Conservation (phyloP, 2,888 invertebrate genomes). For the Parnassius mnemosyne region DNA sequence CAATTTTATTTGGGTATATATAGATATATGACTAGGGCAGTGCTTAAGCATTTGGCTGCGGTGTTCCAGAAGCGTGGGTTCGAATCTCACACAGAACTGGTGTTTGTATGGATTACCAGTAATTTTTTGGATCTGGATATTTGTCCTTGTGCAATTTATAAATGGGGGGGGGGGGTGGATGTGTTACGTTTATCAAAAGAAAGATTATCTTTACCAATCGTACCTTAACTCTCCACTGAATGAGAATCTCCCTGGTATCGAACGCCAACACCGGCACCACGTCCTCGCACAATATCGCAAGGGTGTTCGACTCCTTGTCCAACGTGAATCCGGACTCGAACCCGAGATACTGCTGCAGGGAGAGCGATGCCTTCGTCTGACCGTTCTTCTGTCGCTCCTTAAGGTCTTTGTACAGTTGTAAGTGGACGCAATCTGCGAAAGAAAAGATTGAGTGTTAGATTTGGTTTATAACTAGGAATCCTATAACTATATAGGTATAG, state of each 20-base stretch:
- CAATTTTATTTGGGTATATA: no score
- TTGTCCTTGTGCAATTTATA: no score
- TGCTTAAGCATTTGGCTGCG: no score
- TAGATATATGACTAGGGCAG: no score
- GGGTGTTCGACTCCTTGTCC: conserved; percentile 94
- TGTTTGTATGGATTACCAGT: no score
- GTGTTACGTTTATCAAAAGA: no score
- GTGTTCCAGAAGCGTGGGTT: no score
- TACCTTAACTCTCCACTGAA: conserved; percentile 89
- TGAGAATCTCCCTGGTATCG: conserved; percentile 90
- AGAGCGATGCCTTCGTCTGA: conserved; percentile 92
- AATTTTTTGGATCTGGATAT: no score
- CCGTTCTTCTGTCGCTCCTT: conserved; percentile 93
- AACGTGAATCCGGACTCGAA: conserved; percentile 93
- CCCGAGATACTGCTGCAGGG: conserved; percentile 92
- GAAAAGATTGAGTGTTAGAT: conserved; percentile 28
- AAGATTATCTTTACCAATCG: conserved; percentile 18
- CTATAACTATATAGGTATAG: no score
- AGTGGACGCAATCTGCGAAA: conserved; percentile 91
- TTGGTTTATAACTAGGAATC: not conserved
- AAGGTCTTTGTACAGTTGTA: conserved; percentile 93
- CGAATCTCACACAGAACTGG: no score
- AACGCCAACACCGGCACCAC: conserved; percentile 92
- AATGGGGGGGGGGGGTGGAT: no score
- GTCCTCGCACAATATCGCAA: conserved; percentile 93